A percentile compares a stretch with the other conserved stretches of the same genome.
Evolutionary conservation across 2,888 invertebrate species (phyloP).

Genomic region (Pinctada fucata): DNA sequence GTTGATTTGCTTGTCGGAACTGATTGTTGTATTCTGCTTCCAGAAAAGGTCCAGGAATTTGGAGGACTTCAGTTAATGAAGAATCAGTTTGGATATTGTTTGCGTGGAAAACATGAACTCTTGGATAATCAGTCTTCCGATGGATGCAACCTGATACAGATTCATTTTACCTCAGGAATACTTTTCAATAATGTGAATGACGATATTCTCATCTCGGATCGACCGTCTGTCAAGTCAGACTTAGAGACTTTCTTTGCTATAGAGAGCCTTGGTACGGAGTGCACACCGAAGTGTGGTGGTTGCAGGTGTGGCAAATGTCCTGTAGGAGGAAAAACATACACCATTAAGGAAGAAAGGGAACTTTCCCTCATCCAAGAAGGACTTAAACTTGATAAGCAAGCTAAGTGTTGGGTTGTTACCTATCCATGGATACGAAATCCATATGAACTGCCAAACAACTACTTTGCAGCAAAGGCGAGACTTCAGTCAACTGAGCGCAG

Average conservation of each 20-base stretch:
- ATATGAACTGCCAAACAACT: constrained; percentile 22
- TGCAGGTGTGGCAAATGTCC: constrained; percentile 31
- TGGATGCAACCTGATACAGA: not conserved
- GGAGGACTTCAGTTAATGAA: constrained; percentile 24
- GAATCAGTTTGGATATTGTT: constrained; percentile 35
- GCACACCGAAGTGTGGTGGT: constrained; percentile 16
- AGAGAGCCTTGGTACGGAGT: constrained; percentile 12
- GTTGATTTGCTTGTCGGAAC: constrained; percentile 28
- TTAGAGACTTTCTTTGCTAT: constrained; percentile 19
- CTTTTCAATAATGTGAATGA: not conserved
- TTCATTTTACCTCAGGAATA: not conserved
- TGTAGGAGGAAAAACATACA: constrained; percentile 8
- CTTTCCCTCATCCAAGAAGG: constrained; percentile 8
- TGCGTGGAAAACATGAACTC: constrained; percentile 21
- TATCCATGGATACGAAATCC: constrained; percentile 24
- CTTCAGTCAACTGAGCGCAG: constrained; percentile 20
- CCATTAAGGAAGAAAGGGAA: constrained; percentile 17
- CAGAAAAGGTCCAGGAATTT: constrained; percentile 17
- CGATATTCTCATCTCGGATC: not conserved
- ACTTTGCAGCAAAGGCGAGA: constrained; percentile 7
- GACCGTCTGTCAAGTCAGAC: not conserved
- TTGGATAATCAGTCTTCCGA: not conserved
- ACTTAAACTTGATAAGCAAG: not conserved
- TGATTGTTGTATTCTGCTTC: constrained; percentile 26
- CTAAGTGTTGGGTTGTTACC: constrained; percentile 1